phyloP scores from a whole-genome alignment of 2,888 invertebrate species.

The Oxystoma pomonae region DNA sequence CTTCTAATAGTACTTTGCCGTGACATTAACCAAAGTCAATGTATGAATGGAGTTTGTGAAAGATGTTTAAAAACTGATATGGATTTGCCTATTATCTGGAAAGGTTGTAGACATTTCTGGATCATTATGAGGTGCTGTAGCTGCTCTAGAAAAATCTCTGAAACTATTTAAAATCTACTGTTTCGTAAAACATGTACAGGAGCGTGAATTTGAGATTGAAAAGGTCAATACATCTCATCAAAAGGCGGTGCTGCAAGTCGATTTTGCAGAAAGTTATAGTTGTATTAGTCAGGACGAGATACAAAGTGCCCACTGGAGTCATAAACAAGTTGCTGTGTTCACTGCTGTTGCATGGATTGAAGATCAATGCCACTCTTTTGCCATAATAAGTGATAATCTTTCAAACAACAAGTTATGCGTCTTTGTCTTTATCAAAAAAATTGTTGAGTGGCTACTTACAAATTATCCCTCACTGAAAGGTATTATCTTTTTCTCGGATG shows the following conservation, averaged over 20 bases:
- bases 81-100: neutral
- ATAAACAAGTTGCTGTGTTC: constrained; percentile 7
- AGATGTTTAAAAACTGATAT: neutral
- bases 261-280: constrained; percentile 5
- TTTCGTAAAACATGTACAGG: constrained; percentile 7
- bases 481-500: constrained; percentile 5
- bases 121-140: neutral
- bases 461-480: constrained; percentile 3
- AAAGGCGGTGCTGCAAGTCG: constrained; percentile 6
- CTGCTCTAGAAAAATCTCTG: neutral
- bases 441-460: neutral
- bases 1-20: neutral
- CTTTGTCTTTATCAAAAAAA: constrained; percentile 5
- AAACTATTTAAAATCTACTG: constrained; percentile 3
- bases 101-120: constrained; percentile 1
- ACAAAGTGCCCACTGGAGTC: constrained; percentile 9
- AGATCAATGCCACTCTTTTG: constrained; percentile 4
- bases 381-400: constrained; percentile 6
- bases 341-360: constrained; percentile 5
- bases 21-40: neutral
- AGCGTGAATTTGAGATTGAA: constrained; percentile 1
- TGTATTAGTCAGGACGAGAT: constrained; percentile 5
- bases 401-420: constrained; percentile 4
- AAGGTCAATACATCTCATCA: constrained; percentile 3
- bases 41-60: constrained; percentile 4